Conservation (phyloP, 2,888 invertebrate genomes). For the Galerucella nymphaeae region DNA sequence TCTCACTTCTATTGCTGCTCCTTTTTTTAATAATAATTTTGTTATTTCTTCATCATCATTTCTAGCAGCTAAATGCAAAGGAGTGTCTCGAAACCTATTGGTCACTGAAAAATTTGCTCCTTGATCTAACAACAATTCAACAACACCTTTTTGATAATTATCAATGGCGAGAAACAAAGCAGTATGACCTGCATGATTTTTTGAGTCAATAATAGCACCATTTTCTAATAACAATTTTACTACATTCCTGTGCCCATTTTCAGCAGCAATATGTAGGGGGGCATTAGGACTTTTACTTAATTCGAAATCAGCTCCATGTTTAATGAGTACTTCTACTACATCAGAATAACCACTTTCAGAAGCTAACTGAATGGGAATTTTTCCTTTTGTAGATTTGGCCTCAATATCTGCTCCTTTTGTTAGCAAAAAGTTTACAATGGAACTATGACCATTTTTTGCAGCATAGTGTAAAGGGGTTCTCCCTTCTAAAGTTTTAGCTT, state of each 20-base stretch:
- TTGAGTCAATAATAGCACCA: conserved; percentile 67
- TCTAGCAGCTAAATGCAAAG: conserved; percentile 42
- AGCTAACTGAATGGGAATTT: conserved; percentile 67
- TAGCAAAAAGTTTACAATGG: not conserved
- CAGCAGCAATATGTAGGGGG: conserved; percentile 71
- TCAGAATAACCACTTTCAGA: conserved; percentile 65
- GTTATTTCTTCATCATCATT: conserved; percentile 36
- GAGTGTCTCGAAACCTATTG: conserved; percentile 28
- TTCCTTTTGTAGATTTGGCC: conserved; percentile 49
- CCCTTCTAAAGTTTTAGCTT: conserved; percentile 17
- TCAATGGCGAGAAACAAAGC: conserved; percentile 26
- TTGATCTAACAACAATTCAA: conserved; percentile 13
- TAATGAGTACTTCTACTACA: conserved; percentile 58
- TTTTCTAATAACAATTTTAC: conserved; percentile 63
- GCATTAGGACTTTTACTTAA: conserved; percentile 60
- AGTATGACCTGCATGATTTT: conserved; percentile 17
- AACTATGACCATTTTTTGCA: conserved; percentile 28
- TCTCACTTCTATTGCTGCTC: conserved; percentile 36
- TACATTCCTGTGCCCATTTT: conserved; percentile 63
- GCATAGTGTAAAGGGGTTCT: conserved; percentile 40
- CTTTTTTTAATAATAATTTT: conserved; percentile 35
- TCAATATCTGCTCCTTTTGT: conserved; percentile 39
- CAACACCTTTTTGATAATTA: conserved; percentile 19
- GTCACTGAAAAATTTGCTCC: conserved; percentile 27
- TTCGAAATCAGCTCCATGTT: conserved; percentile 47